phyloP scores from a whole-genome alignment of 2,797 vertebrate species.

The Epinephelus awoara region DNA sequence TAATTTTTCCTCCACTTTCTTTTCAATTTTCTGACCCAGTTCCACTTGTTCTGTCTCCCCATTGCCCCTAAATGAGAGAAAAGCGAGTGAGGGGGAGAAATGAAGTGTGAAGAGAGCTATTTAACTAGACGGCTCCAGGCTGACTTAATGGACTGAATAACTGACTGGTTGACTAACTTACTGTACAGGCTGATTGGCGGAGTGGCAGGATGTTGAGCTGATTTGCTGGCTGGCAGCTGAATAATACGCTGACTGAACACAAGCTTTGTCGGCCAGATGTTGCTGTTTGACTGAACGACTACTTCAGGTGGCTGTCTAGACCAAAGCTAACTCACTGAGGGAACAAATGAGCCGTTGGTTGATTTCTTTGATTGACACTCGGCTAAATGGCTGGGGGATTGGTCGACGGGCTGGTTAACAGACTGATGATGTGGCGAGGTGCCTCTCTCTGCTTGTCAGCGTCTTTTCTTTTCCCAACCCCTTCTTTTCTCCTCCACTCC shows the following conservation, averaged over 20 bases:
- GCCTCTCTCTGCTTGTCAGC: background rate
- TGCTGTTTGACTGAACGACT: background rate
- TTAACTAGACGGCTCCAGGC: conserved; percentile 64
- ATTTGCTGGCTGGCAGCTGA: conserved; percentile 36
- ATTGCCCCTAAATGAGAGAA: conserved; percentile 44
- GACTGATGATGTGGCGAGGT: background rate
- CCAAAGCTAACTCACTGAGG: background rate
- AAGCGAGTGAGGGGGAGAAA: conserved; percentile 49
- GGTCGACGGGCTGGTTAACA: conserved; percentile 26
- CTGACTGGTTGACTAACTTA: conserved; percentile 71
- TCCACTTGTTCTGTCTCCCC: conserved; percentile 23
- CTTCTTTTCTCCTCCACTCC: background rate
- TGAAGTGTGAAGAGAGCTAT: conserved; percentile 72
- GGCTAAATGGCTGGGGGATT: background rate
- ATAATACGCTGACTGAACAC: conserved; percentile 10
- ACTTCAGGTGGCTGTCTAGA: background rate
- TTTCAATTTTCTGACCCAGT: conserved; percentile 34
- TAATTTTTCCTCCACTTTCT: conserved; percentile 11
- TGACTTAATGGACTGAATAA: conserved; percentile 72
- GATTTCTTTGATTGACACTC: conserved; percentile 19
- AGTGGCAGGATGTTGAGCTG: conserved; percentile 26
- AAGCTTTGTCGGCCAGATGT: conserved; percentile 11
- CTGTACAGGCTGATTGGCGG: conserved; percentile 43
- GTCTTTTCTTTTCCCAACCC: background rate
- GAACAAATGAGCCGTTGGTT: conserved; percentile 12